Evolutionary conservation across 2,888 invertebrate genomes (phyloP), one percentile per base, ranked within the genome.

Genomic region (Ochropleura leucogaster): DNA sequence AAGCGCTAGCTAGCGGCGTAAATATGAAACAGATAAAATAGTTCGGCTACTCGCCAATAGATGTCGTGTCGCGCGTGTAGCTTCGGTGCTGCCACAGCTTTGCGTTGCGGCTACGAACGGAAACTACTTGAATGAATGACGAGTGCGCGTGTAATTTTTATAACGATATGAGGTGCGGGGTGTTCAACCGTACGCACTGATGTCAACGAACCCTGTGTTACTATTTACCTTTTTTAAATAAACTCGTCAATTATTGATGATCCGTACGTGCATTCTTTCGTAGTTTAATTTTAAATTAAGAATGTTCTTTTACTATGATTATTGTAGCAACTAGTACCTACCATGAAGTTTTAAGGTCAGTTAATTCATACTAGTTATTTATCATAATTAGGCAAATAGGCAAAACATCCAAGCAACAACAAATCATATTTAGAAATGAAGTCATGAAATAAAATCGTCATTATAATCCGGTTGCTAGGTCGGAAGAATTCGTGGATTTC

Each of bases 31-130:
- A 66, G 67, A 49, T 30, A 72, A 70, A 72, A 60, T 87, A 87
- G 93, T 96, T 93, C 90, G 70, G 90, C 96, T 95, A 95, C 94
- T 95, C 94, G 90, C 87, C 93, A 85, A 91, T 88, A 94, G 96
- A 89, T 95, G 95, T 93, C 95, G 94, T 89, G 76, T 74, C 66
- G 69, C n/a, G 60, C 69, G 57, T 76, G 72, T 64, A 68, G 84
- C 89, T 83, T 80, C 79, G 79, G 92, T 93, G 93, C 93, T 93
- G 94, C 93, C 85, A 71, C 80, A 65, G 71, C 84, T 75, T 70
- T 76, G 66, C 40, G 69, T 63, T 79, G 85, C 88, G 91, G 90
- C 79, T 85, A 87, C 89, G 86, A 88, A 85, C 72, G 82, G 87
- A 87, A 91, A 88, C 87, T 87, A 82, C 84, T 77, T 92, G 90